Evolutionary conservation across 2,113 vertebrate genomes (phyloP), one percentile per base, ranked within the genome.

Genomic region (Ceuthmochares aereus): DNA sequence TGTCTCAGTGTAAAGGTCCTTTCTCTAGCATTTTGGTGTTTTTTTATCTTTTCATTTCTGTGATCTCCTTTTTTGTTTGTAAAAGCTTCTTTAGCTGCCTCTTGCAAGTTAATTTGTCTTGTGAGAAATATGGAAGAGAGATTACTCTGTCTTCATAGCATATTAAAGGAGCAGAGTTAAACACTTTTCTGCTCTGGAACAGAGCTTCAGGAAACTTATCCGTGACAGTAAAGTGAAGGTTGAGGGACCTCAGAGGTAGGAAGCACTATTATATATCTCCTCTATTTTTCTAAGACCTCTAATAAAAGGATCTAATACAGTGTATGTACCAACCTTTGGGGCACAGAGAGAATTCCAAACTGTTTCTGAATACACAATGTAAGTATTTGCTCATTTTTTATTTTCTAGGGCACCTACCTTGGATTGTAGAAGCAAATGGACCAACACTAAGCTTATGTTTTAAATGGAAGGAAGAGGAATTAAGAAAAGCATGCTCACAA

Each of bases 141-240:
- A 84, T 94, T 64, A 76, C 42, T 75, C 56, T 73, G 58, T 76
- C 75, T 95, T 55, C 26, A 36, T 36, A 82, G 42, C 34, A 19
- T 74, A 78, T 92, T 96, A 80, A 88, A 94, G 49, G 51, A 84
- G 67, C 19, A 90, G 37, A 87, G 55, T 47, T 78, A 72, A 42
- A 85, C 0, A 14, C 18, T 84, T 88, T 95, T 77, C 18, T 80
- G 6, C 34, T 68, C 23, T 6, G 9, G 13, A 77, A 40, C 1
- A 70, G 51, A 67, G 59, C 47, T 86, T 76, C 2, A 3, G 23
- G 63, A 86, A 26, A 22, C 56, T 63, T 89, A 56, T 34, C 60
- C 59, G 63, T 5, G 4, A 37, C 1, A 67, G 40, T 45, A 84
- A 80, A 90, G 81, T 47, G 56, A 87, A 93, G 72, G 29, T 42